Evolutionary conservation across 2,888 invertebrate genomes (phyloP).

Genomic region (Drosophila nigricruria): DNA sequence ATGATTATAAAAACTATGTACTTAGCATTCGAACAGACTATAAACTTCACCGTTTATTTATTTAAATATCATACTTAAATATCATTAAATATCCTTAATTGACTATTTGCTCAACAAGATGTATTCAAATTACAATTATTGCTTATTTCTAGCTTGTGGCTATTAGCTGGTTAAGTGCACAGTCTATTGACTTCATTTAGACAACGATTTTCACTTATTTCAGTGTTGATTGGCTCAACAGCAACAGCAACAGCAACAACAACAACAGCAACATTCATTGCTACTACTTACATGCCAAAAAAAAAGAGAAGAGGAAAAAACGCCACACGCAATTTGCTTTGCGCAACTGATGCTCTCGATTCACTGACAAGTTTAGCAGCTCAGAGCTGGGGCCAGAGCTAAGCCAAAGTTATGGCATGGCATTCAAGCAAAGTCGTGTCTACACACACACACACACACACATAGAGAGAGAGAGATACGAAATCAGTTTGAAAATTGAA

Average conservation of each 20-base stretch:
- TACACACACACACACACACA: constrained; percentile 23
- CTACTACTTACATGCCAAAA: constrained; percentile 38
- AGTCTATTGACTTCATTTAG: constrained; percentile 51
- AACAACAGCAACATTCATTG: neutral
- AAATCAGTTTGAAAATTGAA: constrained; percentile 80
- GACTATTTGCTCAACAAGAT: neutral
- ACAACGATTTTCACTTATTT: constrained; percentile 54
- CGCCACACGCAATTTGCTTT: constrained; percentile 60
- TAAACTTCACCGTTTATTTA: no score
- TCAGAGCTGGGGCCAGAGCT: constrained; percentile 30
- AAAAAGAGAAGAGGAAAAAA: constrained; percentile 5
- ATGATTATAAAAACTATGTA: no score
- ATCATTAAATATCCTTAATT: neutral
- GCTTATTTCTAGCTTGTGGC: constrained; percentile 21
- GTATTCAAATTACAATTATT: constrained; percentile 34
- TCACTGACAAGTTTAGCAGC: constrained; percentile 28
- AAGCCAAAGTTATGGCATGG: constrained; percentile 76
- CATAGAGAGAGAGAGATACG: constrained; percentile 17
- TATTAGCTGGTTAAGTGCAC: constrained; percentile 47
- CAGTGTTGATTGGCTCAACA: constrained; percentile 37
- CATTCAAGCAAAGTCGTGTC: constrained; percentile 43
- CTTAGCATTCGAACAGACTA: no score
- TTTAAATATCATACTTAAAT: no score
- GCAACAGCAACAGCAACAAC: neutral
- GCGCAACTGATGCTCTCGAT: constrained; percentile 47